Evolutionary conservation across 2,888 invertebrate species (phyloP), one percentile per base, ranked within the genome.

Genomic region (Chymomyza fuscimana): DNA sequence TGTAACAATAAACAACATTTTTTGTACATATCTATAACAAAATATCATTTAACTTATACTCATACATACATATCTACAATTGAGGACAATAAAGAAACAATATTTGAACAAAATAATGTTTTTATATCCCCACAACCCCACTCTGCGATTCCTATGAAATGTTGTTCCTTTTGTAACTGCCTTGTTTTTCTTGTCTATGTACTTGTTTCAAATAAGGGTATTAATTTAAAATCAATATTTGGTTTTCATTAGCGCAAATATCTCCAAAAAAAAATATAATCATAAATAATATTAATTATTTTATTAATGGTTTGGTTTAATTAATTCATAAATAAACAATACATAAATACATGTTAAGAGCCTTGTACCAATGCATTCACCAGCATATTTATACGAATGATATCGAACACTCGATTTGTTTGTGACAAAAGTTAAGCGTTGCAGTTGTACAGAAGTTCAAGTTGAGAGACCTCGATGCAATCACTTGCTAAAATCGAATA

Each of bases 281-380:
- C 32, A 46, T 12, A 46, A 46, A 46, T 46, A 46, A 46, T 29
- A 22, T n/a, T 32, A 32, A 32, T 60, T 15, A 32, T 36, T 36
- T 29, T 32, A 60, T 60, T 60, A 58, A 25, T 68, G 77, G 74
- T 77, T 77, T 79, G 75, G 75, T 58, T 69, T 73, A 71, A 78
- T 78, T 72, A 72, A 79, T 79, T 62, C 69, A 76, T 76, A 22
- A 58, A 15, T 19, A 6, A 58, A 58, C 22, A 58, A 0, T 29
- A 12, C 12, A 46, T 12, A 58, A 29, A 58, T 58, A 25, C 12
- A 58, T 58, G 3, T 12, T 46, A 46, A 46, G 40, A 46, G 40
- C 40, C 40, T 46, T 46, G 40, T 46, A 46, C 12, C 6, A 12
- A 46, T 46, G 40, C 40, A 32, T 9, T 32, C 9, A 32, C 5